Evolutionary conservation across 2,888 invertebrate genomes (phyloP).

Genomic region (Thereva nobilitata): DNA sequence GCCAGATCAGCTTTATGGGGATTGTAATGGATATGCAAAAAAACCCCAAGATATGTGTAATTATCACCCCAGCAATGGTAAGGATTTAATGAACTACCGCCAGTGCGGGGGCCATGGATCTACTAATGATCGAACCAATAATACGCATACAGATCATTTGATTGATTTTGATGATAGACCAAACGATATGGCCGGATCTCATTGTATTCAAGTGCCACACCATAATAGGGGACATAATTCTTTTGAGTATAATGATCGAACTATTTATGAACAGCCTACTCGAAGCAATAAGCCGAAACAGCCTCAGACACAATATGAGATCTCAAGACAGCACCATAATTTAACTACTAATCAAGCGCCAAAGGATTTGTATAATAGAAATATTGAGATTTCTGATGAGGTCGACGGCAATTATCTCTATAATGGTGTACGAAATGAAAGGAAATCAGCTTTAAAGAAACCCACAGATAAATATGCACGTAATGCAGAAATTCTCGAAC

Average conservation of each 20-base stretch:
- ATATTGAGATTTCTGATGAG: slow-evolving; percentile 45
- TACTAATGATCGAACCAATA: slow-evolving; percentile 16
- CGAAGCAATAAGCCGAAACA: slow-evolving; percentile 31
- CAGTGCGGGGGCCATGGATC: slow-evolving; percentile 21
- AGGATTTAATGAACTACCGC: slow-evolving; percentile 36
- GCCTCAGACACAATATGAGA: slow-evolving; percentile 30
- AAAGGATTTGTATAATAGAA: slow-evolving; percentile 41
- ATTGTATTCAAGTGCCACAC: slow-evolving; percentile 5
- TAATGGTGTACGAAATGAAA: slow-evolving; percentile 17
- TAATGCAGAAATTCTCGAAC: slow-evolving; percentile 47
- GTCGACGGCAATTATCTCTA: slow-evolving; percentile 46
- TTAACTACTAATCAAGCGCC: slow-evolving; percentile 26
- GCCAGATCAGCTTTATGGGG: slow-evolving; percentile 36
- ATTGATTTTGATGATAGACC: slow-evolving; percentile 55
- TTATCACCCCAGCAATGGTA: slow-evolving; percentile 27
- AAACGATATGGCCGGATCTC: slow-evolving; percentile 10
- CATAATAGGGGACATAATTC: slow-evolving; percentile 43
- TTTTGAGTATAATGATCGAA: slow-evolving; percentile 48
- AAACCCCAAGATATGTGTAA: slow-evolving; percentile 36
- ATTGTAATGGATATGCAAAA: slow-evolving; percentile 38
- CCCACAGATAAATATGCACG: slow-evolving; percentile 47
- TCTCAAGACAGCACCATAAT: slow-evolving; percentile 27
- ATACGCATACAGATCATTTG: slow-evolving; percentile 48
- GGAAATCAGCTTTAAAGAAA: slow-evolving; percentile 36
- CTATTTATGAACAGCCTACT: slow-evolving; percentile 31